Evolutionary conservation across 2,113 vertebrate species (phyloP), one percentile per base, ranked within the genome.

Genomic region (Rhineura floridana): DNA sequence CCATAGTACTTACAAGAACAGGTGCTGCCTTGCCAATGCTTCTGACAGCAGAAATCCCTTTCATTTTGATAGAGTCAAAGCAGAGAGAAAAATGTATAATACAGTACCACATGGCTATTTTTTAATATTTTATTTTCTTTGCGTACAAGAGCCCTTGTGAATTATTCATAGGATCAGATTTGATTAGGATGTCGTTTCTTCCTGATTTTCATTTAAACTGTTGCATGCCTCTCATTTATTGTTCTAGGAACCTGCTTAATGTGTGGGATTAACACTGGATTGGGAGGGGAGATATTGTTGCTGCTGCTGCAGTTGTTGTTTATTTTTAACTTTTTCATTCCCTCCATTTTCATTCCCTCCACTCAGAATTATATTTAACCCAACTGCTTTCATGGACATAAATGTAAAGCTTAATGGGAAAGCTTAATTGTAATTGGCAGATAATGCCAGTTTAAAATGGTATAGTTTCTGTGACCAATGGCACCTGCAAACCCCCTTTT

Each of bases 141-240:
- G n/a, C 70, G 52, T 77, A 65, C 33, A 88, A 65, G 69, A 44
- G 17, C 30, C 10, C 19, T 42, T 30, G 77, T 88, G 70, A 65
- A 83, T 83, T 88, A 88, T 83, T 83, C 72, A 88, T 76, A 7
- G 30, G 72, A 75, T 52, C 70, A 67, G 70, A 88, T 88, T 33
- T 75, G 70, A 88, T 88, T 77, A 67, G 59, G 23, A 67, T 83
- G 25, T 36, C 30, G 25, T 83, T 88, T 76, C 33, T 23, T 30
- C 28, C 59, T 77, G 23, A 8, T 77, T 78, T 78, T 77, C 73
- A 77, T 48, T 50, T 50, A 83, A 88, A 63, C 15, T 50, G 59
- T 83, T 76, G 70, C 70, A 7, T 65, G n/a, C 55, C 76, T 76
- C 55, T 36, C 70, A 65, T 77, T 52, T 48, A 82, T 75, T 83